phyloP scores from a whole-genome alignment of 1,140 invertebrate genomes.

The Neuroterus valhalla region DNA sequence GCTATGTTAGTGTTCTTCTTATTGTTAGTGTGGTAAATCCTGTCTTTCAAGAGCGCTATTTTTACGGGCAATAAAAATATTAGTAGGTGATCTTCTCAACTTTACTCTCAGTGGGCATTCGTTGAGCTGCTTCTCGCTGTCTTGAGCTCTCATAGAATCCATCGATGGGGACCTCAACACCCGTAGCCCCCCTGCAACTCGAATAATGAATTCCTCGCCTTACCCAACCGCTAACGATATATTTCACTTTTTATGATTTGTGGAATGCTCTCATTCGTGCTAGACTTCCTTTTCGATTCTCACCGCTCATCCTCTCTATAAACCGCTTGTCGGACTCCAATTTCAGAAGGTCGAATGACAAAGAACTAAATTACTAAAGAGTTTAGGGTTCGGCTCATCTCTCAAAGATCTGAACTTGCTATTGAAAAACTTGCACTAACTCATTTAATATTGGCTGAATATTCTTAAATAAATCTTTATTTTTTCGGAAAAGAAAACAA shows the following conservation, averaged over 20 bases:
- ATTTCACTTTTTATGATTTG: constrained; percentile 67
- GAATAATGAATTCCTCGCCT: not conserved
- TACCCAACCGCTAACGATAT: constrained; percentile 48
- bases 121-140: constrained; percentile 34
- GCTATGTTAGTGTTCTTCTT: too few relatives aligned
- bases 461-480: too few relatives aligned
- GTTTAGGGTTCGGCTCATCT: not conserved
- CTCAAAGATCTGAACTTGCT: not conserved
- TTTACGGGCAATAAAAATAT: constrained; percentile 65
- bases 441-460: too few relatives aligned
- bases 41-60: constrained; percentile 45
- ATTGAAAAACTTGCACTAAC: not conserved
- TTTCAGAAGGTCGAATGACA: constrained; percentile 24
- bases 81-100: constrained; percentile 58
- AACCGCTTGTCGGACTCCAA: constrained; percentile 13
- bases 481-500: too few relatives aligned
- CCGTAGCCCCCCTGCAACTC: constrained; percentile 22
- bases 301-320: not conserved
- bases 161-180: not conserved
- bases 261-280: constrained; percentile 52
- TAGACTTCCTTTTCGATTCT: constrained; percentile 42
- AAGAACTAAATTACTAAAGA: not conserved
- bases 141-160: not conserved
- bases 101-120: constrained; percentile 36
- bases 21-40: constrained; percentile 17